These are phyloP conservation scores for Nymphicus hollandicus DNA, from an alignment of 2,113 vertebrate genomes.

Conservation along the genomic window DNA sequence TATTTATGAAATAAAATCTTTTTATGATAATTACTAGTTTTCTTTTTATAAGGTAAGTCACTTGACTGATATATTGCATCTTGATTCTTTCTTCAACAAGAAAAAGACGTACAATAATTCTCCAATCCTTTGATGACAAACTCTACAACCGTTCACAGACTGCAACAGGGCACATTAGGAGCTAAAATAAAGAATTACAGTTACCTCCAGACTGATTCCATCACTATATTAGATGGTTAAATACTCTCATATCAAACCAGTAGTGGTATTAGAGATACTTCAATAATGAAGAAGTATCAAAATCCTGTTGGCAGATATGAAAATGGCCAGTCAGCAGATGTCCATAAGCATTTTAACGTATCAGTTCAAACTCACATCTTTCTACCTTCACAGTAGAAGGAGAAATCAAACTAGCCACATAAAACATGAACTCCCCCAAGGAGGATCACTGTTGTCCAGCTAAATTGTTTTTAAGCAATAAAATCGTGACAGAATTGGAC, in stretches of 20 bases:
- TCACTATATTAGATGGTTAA: background rate
- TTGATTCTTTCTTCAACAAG: background rate
- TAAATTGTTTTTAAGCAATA: background rate
- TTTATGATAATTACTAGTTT: background rate
- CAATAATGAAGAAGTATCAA: background rate
- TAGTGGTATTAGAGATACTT: background rate
- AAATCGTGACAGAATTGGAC: background rate
- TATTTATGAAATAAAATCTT: background rate
- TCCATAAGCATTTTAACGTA: background rate
- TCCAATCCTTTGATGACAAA: background rate
- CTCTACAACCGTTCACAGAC: background rate
- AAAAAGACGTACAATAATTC: background rate
- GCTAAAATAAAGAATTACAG: background rate
- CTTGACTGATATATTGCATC: background rate
- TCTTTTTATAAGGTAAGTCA: background rate
- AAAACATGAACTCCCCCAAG: background rate
- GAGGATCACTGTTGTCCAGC: background rate
- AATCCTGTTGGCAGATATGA: background rate
- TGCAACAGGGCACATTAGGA: background rate
- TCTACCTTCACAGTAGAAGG: background rate
- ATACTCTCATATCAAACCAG: background rate
- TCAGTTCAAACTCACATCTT: background rate
- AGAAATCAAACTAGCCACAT: background rate
- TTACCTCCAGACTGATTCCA: background rate
- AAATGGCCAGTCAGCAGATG: background rate